Conservation (phyloP, 2,113 vertebrate species). For the Herpailurus yagouaroundi region DNA sequence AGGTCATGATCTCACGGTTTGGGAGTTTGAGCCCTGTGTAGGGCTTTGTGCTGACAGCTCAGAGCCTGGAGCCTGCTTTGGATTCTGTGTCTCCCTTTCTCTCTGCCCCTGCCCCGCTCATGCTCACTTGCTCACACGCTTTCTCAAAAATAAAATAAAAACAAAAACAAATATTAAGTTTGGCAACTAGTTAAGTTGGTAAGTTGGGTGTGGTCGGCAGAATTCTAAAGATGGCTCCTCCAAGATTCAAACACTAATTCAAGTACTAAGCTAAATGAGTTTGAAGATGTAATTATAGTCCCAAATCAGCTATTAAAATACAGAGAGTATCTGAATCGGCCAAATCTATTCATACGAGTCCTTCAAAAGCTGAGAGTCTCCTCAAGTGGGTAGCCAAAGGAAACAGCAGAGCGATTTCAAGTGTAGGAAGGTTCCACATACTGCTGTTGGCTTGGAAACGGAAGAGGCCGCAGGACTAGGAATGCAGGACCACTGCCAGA, state of each 20-base stretch:
- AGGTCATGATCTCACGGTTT: too few species aligned
- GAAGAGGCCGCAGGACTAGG: not conserved
- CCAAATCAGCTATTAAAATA: not conserved
- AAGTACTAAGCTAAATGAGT: not conserved
- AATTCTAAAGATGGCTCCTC: conserved; percentile 10
- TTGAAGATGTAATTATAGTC: not conserved
- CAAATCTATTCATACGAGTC: not conserved
- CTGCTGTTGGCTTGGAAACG: not conserved
- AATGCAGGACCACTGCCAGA: not conserved
- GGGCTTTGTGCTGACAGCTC: too few species aligned
- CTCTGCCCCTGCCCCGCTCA: too few species aligned
- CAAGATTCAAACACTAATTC: not conserved
- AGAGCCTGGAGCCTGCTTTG: too few species aligned
- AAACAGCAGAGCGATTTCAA: not conserved
- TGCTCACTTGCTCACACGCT: too few species aligned
- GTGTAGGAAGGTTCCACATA: not conserved
- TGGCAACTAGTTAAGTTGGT: not conserved
- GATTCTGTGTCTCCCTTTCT: too few species aligned
- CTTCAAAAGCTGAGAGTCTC: conserved; percentile 32
- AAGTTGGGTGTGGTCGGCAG: not conserved
- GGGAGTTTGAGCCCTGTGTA: too few species aligned
- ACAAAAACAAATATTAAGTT: not conserved
- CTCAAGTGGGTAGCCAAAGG: not conserved
- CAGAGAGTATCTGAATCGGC: not conserved
- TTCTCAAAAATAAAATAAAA: too few species aligned